Evolutionary conservation across 2,797 vertebrate species (phyloP), one percentile per base, ranked within the genome.

Genomic region (Syncerus caffer): DNA sequence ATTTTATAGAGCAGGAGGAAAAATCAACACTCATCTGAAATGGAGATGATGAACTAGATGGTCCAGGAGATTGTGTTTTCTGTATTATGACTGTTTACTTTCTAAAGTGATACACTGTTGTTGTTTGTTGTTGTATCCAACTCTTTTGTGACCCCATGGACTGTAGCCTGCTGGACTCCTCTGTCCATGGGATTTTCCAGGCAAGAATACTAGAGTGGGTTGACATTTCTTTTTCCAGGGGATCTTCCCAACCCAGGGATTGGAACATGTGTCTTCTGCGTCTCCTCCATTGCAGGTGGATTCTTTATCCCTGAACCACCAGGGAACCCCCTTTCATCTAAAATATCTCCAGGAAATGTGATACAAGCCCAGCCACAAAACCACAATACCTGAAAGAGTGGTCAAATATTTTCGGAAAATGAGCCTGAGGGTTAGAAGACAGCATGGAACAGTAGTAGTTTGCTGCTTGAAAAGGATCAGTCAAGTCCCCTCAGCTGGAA

Each of bases 161-260:
- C 6, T 25, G 21, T 14, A 74, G 12, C 23, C 21, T 2, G 0
- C 38, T 3, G 0, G 11, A 12, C 34, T 74, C 34, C 38, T 74
- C 71, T 42, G 38, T 74, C 27, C 38, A 14, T 42, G 71, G 12
- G 38, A 74, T 14, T 74, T 42, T 25, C 12, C 71, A 74, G 21
- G 6, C 38, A 74, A 42, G 38, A 23, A 14, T 74, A 13, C 34
- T 74, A 21, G 21, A 74, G 71, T 3, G 6, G 3, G 71, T 7
- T 74, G 12, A 38, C 34, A 14, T 25, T 25, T 42, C 12, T 38
- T 25, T 25, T 34, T 74, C 21, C 38, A 38, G 38, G 38, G 12
- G 38, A 42, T 74, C 67, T 74, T 1, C 34, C 34, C 34, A 2
- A 74, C 6, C 38, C 67, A 42, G 67, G 67, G 12, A 74, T 4